Percentiles rank a stretch among this genome's conserved stretches.
Evolutionary conservation across 2,797 vertebrate genomes (phyloP).

Genomic region (Amazona ochrocephala): DNA sequence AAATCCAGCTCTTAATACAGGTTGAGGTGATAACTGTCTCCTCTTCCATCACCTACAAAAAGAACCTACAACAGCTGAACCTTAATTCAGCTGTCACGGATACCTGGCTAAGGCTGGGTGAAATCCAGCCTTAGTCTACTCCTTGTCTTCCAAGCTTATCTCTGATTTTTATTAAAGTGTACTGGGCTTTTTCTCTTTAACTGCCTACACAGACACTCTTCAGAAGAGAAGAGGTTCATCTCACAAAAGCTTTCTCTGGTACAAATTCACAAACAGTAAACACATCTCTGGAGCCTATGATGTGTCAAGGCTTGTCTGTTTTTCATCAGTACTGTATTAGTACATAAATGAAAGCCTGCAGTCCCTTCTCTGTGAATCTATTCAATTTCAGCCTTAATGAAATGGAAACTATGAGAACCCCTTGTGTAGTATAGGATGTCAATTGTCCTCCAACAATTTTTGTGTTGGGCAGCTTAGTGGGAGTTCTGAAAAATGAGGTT

Average conservation of each 20-base stretch:
- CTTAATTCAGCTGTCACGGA: not conserved
- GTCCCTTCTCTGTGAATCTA: not conserved
- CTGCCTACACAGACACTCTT: not conserved
- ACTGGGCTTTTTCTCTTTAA: not conserved
- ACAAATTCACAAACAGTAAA: slow-evolving; percentile 51
- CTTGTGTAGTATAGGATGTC: slow-evolving; percentile 16
- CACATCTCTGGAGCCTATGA: not conserved
- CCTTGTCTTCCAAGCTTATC: not conserved
- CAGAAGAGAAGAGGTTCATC: not conserved
- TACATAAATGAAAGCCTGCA: not conserved
- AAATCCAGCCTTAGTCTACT: not conserved
- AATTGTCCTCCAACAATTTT: slow-evolving; percentile 17
- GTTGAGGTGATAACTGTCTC: not conserved
- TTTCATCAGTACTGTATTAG: not conserved
- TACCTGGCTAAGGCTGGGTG: not conserved
- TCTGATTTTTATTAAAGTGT: not conserved
- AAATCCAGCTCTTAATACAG: not conserved
- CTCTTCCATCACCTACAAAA: not conserved
- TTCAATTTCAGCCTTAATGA: slow-evolving; percentile 31
- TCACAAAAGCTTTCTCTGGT: not conserved
- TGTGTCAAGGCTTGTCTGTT: slow-evolving; percentile 1
- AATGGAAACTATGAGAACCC: slow-evolving; percentile 4
- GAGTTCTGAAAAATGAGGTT: slow-evolving; percentile 60
- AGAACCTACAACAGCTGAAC: not conserved
- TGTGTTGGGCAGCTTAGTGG: slow-evolving; percentile 41